Evolutionary conservation across 2,888 invertebrate species (phyloP).

Genomic region (Apamea anceps): DNA sequence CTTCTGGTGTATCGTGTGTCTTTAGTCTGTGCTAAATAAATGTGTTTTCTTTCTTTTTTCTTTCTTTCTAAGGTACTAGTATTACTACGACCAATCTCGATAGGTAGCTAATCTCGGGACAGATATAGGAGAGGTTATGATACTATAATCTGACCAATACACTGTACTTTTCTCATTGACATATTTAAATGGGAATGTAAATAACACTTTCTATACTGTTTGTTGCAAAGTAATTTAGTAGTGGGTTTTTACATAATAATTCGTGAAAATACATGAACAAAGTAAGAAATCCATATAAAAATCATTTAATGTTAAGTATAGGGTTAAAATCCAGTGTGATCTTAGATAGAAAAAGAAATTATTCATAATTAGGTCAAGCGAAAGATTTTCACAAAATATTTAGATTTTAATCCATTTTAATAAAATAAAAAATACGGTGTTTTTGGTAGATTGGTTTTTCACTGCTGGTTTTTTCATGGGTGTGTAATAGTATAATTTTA

Average conservation of each 20-base stretch:
- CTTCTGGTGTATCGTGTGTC: too few relatives aligned
- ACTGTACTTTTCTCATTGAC: not conserved
- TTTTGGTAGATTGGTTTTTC: not conserved
- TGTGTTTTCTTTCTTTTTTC: not conserved
- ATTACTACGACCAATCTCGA: slow-evolving; percentile 15
- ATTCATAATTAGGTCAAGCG: slow-evolving; percentile 39
- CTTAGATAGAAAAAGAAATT: slow-evolving; percentile 65
- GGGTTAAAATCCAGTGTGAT: slow-evolving; percentile 64
- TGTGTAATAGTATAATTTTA: slow-evolving; percentile 6
- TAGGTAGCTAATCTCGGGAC: not conserved
- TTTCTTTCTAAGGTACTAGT: not conserved
- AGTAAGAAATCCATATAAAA: slow-evolving; percentile 6
- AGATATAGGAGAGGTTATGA: not conserved
- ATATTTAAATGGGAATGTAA: slow-evolving; percentile 19
- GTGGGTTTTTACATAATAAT: not conserved
- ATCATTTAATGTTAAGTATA: slow-evolving; percentile 25
- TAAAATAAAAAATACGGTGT: not conserved
- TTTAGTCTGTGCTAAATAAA: not conserved
- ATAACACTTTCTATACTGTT: slow-evolving; percentile 11
- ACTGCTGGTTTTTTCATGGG: not conserved
- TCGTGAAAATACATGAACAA: not conserved
- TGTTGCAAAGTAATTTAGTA: not conserved
- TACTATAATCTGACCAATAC: slow-evolving; percentile 18
- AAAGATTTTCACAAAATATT: slow-evolving; percentile 41
- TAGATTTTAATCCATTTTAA: not conserved